A percentile compares a stretch with the other conserved stretches of the same genome.
Evolutionary conservation across 2,888 invertebrate genomes (phyloP).

Genomic region (Euclidia mi): DNA sequence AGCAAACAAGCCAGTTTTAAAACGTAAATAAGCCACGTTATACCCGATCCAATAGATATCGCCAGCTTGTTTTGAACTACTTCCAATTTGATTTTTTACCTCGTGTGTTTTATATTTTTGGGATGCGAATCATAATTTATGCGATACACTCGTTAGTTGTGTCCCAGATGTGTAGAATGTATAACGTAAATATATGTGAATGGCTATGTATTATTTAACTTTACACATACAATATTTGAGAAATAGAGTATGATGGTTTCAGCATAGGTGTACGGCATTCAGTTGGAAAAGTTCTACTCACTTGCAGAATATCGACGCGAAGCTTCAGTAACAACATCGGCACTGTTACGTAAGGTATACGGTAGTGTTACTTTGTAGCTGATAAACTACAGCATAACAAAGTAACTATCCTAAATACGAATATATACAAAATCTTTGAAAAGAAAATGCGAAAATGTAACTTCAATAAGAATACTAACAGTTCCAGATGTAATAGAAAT

Average conservation of each 20-base stretch:
- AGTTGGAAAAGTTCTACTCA: too few relatives aligned
- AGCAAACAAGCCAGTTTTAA: slow-evolving; percentile 57
- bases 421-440: neutral
- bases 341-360: too few relatives aligned
- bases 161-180: slow-evolving; percentile 30
- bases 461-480: slow-evolving; percentile 14
- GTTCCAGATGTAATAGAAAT: slow-evolving; percentile 21
- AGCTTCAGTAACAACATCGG: too few relatives aligned
- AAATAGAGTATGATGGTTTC: too few relatives aligned
- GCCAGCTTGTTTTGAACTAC: slow-evolving; percentile 55
- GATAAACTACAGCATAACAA: neutral
- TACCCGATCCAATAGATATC: slow-evolving; percentile 58
- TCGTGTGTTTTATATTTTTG: slow-evolving; percentile 37
- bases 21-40: slow-evolving; percentile 56
- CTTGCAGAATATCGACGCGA: too few relatives aligned
- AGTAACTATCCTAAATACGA: neutral
- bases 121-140: slow-evolving; percentile 36
- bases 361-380: neutral
- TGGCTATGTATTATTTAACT: too few relatives aligned
- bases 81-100: slow-evolving; percentile 42
- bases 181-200: too few relatives aligned
- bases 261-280: too few relatives aligned
- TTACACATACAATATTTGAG: too few relatives aligned
- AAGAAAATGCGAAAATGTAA: slow-evolving; percentile 12
- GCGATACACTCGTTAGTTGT: slow-evolving; percentile 31